Evolutionary conservation across 2,113 vertebrate genomes (phyloP), one percentile per base, ranked within the genome.

Genomic region (Leptocoma aspasia): DNA sequence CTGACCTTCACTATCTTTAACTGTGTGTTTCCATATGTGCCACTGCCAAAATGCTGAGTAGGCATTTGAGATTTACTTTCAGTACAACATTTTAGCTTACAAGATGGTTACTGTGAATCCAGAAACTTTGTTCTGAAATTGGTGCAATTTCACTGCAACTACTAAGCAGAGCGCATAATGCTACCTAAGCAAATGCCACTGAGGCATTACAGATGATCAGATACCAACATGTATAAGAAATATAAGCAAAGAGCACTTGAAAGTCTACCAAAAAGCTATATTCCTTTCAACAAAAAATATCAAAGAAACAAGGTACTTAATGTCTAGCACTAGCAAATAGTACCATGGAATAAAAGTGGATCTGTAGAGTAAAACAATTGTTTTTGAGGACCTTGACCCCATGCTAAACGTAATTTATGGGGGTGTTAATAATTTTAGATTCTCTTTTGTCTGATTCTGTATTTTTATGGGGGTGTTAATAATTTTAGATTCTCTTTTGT

Each of bases 31-130:
- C 53, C 42, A 8, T 60, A 81, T 17, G 23, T 69, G 44, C 65
- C 86, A 72, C 73, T 89, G 81, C 31, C 83, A 87, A 95, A 94
- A 75, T 57, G 57, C 83, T 84, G 69, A 84, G 44, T 14, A 91
- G 65, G 45, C 81, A 86, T 69, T 79, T 76, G 61, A 91, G 70
- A 89, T 86, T 81, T 82, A 65, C 52, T 41, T 85, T 82, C 59
- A 80, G 17, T 42, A 56, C 0, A 2, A 27, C 37, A 69, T 76
- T 92, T 69, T 33, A 53, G 16, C 30, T 86, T 80, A 52, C 37
- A 84, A 82, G 33, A 86, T 70, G 30, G 59, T 63, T 59, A 33
- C 18, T 44, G 44, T 56, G 70, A 75, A 53, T 82, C 30, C 72
- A 91, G 69, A 75, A 71, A 68, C 44, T 82, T 75, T 91, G 45